A percentile compares a stretch with the other conserved stretches of the same genome.
phyloP scores from a whole-genome alignment of 2,888 invertebrate species.

The Euproctis similis region DNA sequence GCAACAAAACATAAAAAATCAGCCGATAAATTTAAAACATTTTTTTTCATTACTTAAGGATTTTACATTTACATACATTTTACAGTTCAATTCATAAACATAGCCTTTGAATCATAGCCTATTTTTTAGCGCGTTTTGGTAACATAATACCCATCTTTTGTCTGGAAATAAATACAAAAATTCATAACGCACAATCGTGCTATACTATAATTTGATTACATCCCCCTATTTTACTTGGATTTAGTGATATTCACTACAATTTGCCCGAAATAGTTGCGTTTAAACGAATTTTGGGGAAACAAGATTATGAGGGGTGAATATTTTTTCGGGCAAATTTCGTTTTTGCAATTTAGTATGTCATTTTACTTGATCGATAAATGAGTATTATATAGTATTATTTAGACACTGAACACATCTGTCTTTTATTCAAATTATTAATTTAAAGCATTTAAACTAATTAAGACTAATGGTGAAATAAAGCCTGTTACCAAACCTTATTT shows the following conservation, averaged over 20 bases:
- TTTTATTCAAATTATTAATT: constrained; percentile 5
- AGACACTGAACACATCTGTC: constrained; percentile 19
- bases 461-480: too few species aligned
- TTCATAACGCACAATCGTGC: constrained; percentile 55
- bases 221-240: constrained; percentile 49
- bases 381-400: constrained; percentile 20
- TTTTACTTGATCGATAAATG: constrained; percentile 27
- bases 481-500: too few species aligned
- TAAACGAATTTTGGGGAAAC: constrained; percentile 53
- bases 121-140: too few species aligned
- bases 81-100: too few species aligned
- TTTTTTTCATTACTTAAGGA: too few species aligned
- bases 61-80: too few species aligned
- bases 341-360: constrained; percentile 44
- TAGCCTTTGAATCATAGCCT: too few species aligned
- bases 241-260: constrained; percentile 46
- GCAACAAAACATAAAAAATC: too few species aligned
- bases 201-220: constrained; percentile 54
- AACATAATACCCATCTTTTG: neutral
- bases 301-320: constrained; percentile 55
- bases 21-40: too few species aligned
- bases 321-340: constrained; percentile 50
- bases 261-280: constrained; percentile 57
- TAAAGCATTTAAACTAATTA: too few species aligned
- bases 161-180: neutral